Evolutionary conservation across 1,140 invertebrate genomes (phyloP).

Genomic region (Carposina sasakii): DNA sequence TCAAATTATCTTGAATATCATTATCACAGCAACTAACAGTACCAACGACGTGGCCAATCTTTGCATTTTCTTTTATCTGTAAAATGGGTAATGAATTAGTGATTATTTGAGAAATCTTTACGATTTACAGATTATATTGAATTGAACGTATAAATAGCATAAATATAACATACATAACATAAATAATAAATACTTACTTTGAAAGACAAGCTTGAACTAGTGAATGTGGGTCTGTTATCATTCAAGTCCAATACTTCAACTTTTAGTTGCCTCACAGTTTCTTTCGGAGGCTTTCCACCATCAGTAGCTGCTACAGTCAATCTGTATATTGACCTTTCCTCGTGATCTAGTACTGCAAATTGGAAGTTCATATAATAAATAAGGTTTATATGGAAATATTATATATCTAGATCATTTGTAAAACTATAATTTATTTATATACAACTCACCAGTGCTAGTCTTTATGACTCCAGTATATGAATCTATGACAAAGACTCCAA

Average conservation of each 20-base stretch:
- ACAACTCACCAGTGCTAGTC: slow-evolving; percentile 78
- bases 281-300: slow-evolving; percentile 84
- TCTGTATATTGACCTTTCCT: slow-evolving; percentile 89
- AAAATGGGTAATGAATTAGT: slow-evolving; percentile 26
- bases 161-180: background rate
- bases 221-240: slow-evolving; percentile 92
- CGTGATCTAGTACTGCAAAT: slow-evolving; percentile 86
- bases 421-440: background rate
- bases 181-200: slow-evolving; percentile 75
- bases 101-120: background rate
- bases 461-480: slow-evolving; percentile 88
- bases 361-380: background rate
- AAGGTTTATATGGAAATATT: background rate
- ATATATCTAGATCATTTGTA: background rate
- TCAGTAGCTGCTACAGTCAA: slow-evolving; percentile 91
- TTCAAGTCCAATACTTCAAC: slow-evolving; percentile 93
- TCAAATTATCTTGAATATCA: slow-evolving; percentile 70
- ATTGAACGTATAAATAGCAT: background rate
- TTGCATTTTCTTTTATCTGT: slow-evolving; percentile 85
- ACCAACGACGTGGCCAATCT: slow-evolving; percentile 84
- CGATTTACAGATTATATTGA: background rate
- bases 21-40: slow-evolving; percentile 83
- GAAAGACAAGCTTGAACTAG: slow-evolving; percentile 90
- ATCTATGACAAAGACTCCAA: slow-evolving; percentile 89
- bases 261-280: slow-evolving; percentile 85